phyloP scores from a whole-genome alignment of 2,113 vertebrate species.

The Leptodactylus fuscus region DNA sequence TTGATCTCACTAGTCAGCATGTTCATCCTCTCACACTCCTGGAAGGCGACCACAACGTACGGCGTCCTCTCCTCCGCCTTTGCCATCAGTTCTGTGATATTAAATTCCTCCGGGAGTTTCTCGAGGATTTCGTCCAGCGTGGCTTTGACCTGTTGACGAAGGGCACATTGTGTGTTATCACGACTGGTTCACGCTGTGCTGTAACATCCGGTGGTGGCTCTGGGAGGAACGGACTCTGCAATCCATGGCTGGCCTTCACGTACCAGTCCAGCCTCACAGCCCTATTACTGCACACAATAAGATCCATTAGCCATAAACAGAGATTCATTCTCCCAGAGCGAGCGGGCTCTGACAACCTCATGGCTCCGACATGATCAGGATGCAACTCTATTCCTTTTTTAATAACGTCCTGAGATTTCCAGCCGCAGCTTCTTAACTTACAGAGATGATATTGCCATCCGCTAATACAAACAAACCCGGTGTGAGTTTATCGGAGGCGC shows the following conservation, averaged over 20 bases:
- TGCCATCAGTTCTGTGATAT: slow-evolving; percentile 82
- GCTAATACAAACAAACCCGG: slow-evolving; percentile 7
- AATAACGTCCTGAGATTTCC: not conserved
- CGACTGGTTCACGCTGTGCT: not conserved
- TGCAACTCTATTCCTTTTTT: not conserved
- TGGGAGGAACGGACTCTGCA: not conserved
- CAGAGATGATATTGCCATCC: slow-evolving; percentile 2
- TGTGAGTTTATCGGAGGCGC: not conserved
- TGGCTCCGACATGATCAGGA: not conserved
- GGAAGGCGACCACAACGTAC: slow-evolving; percentile 86
- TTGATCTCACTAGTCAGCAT: slow-evolving; percentile 83
- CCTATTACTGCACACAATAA: not conserved
- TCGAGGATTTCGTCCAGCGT: slow-evolving; percentile 88
- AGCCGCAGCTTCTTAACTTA: not conserved
- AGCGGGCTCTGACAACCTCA: not conserved
- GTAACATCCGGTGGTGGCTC: not conserved
- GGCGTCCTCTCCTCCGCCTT: slow-evolving; percentile 88
- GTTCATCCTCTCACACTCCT: slow-evolving; percentile 96
- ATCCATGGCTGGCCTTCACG: not conserved
- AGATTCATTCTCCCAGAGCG: not conserved
- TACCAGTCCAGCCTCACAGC: not conserved
- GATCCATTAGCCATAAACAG: not conserved
- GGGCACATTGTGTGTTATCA: not conserved
- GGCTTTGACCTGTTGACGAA: slow-evolving; percentile 78
- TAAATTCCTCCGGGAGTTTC: slow-evolving; percentile 88